These are phyloP conservation scores for Stomatorhinus walkeri DNA, from an alignment of 2,797 vertebrate genomes.

Conservation along the genomic window DNA sequence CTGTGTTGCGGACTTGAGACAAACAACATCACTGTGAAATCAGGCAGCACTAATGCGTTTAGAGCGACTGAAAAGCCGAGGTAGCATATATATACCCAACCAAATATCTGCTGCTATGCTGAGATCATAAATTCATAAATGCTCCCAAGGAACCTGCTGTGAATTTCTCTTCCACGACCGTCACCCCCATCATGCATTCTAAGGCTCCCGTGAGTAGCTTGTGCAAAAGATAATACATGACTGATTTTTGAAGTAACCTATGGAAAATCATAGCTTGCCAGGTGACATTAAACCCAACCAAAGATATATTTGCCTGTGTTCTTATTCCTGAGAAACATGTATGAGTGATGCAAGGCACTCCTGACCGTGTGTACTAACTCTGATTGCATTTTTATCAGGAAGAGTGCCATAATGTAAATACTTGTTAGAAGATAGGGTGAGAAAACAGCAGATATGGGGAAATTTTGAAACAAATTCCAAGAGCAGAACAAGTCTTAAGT, in stretches of 20 bases:
- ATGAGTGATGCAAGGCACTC: background rate
- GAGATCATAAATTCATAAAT: background rate
- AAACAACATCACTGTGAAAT: background rate
- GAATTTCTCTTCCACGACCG: background rate
- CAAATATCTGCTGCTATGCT: background rate
- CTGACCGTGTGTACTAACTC: background rate
- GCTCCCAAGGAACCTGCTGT: background rate
- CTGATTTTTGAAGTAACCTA: constrained; percentile 39
- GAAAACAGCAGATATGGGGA: background rate
- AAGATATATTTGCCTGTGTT: background rate
- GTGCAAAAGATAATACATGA: constrained; percentile 36
- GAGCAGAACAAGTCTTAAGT: constrained; percentile 31
- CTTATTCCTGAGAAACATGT: background rate
- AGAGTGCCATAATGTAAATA: constrained; percentile 24
- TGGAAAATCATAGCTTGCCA: constrained; percentile 20
- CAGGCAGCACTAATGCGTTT: background rate
- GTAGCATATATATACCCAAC: background rate
- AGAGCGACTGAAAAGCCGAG: background rate
- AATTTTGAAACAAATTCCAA: constrained; percentile 37
- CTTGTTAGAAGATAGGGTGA: constrained; percentile 40
- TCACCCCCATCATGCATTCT: background rate
- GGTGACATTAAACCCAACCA: background rate
- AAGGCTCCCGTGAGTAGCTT: background rate
- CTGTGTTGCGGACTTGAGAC: background rate
- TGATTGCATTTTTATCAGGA: background rate